Base-by-base conservation (phyloP, 1,140 invertebrate species). In the Cydia fagiglandana region DNA sequence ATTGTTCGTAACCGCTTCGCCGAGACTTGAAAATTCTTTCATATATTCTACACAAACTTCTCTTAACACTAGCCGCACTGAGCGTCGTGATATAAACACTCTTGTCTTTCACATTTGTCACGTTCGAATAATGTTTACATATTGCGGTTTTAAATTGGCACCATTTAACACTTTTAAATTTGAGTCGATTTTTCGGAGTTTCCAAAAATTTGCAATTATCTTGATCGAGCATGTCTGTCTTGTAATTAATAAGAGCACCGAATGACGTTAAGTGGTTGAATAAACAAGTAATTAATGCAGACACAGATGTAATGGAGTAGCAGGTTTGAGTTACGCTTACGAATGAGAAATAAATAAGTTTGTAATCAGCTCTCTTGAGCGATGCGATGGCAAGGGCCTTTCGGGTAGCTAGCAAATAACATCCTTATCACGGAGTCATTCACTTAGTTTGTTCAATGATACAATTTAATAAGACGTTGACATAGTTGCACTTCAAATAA, bases 391-490 rank as follows among this genome's bases (percentile, higher is more conserved):
- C 73, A 73, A 47, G 41, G 45, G 20, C 73, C 73, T 50, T 47
- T 53, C 66, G 34, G 45, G 4, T 45, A 75, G 75, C 28, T 70
- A 75, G 75, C 28, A 81, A 81, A 87, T 87, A 90, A 92, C 86
- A 89, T 76, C 79, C 81, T 90, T 91, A 91, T 92, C 90, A 80
- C 82, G 79, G 77, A 83, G 86, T 90, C 82, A 81, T 86, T 87
- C 84, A 83, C 84, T 84, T 77, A 74, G 61, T 76, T 78, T 79
- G 70, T 77, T 73, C 73, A 75, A 78, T 78, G 74, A 80, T 76
- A 77, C 45, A 76, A 79, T 79, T 6, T 76, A 81, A 77, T 78
- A 81, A 76, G 47, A 78, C 74, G 78, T 78, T 74, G 66, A 75
- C 74, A 76, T 73, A 78, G 61, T 74, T 20, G 47, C 50, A 73